phyloP scores from a whole-genome alignment of 2,797 vertebrate species.

The Oceanodroma leucorhoa region DNA sequence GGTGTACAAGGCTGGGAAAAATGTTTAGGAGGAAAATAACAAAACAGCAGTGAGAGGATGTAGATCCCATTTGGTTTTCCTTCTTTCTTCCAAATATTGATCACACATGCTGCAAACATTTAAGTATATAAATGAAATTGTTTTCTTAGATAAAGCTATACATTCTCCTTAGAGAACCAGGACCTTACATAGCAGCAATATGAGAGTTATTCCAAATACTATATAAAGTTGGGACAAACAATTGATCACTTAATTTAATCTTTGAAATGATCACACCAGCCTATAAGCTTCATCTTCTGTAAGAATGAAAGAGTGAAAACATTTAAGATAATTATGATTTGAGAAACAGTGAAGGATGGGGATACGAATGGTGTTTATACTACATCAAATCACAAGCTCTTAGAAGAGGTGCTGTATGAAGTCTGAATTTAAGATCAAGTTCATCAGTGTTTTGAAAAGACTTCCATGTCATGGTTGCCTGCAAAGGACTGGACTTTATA shows the following conservation, averaged over 20 bases:
- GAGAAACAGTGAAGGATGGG: not conserved
- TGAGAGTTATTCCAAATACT: not conserved
- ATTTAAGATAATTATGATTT: not conserved
- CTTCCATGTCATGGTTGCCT: not conserved
- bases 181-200: not conserved
- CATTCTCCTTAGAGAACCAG: not conserved
- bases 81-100: not conserved
- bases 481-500: not conserved
- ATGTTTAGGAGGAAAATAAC: not conserved
- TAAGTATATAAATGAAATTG: not conserved
- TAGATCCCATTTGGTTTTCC: not conserved
- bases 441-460: not conserved
- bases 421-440: not conserved
- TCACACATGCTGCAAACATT: not conserved
- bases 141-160: not conserved
- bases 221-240: not conserved
- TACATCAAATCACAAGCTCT: not conserved
- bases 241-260: not conserved
- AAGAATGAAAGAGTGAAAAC: not conserved
- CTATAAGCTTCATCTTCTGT: not conserved
- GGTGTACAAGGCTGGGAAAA: not conserved
- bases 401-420: not conserved
- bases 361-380: not conserved
- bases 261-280: not conserved
- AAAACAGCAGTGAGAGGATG: not conserved